Evolutionary conservation across 2,888 invertebrate genomes (phyloP), one percentile per base, ranked within the genome.

Genomic region (Ophion ellenae): DNA sequence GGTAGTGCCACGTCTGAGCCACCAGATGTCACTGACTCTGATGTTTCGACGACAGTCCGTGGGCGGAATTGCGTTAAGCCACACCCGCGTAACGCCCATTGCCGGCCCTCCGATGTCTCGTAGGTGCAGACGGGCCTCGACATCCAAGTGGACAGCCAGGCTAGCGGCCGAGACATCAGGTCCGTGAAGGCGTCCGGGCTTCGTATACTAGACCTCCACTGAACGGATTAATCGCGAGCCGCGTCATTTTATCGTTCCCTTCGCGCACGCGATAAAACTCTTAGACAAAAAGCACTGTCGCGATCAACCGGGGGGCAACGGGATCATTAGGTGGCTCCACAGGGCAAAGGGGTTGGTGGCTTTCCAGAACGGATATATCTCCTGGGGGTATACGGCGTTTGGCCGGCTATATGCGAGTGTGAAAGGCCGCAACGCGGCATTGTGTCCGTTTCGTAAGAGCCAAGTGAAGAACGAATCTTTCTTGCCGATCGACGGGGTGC

Each of bases 121-220:
- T 87, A 89, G 90, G 88, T 91, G 92, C 94, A 94, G 94, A 94
- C 92, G 94, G 89, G 90, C 89, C 92, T 93, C 92, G 93, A 92
- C 94, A 92, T 93, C 92, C 93, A 93, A 92, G 93, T 92, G 92
- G 92, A 93, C 92, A 92, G 91, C 91, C 93, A 91, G 93, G 91
- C 91, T 92, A 91, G 93, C 91, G 90, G 89, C 89, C 89, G 89
- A 90, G 89, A 89, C 90, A 88, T 90, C 91, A 90, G 90, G 91
- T 88, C 86, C 85, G 86, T 84, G 77, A 69, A 87, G 81, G 81
- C 86, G 86, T 86, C 84, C 83, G 74, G 78, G 80, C 75, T 86
- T 79, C 75, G 77, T 78, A 75, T 80, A 86, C 75, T 84, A 76
- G 83, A 86, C 82, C 86, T 77, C 67, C 78, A 77, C 47, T 64